A percentile compares a stretch with the other conserved stretches of the same genome.
phyloP scores from a whole-genome alignment of 2,888 invertebrate species.

The Drosophila ezoana region DNA sequence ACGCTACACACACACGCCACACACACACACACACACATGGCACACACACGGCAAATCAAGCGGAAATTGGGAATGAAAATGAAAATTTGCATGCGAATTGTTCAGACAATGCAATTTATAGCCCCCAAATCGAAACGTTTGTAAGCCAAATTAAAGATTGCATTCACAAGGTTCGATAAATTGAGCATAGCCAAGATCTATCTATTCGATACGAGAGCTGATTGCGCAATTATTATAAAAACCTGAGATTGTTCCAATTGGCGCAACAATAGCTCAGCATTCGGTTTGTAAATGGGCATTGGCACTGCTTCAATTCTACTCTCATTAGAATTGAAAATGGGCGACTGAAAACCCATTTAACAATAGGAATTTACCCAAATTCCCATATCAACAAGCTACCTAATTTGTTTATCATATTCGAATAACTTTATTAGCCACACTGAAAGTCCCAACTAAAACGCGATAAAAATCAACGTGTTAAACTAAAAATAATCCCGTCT shows the following conservation, averaged over 20 bases:
- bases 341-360: neutral
- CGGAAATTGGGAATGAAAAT: constrained; percentile 35
- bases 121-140: constrained; percentile 16
- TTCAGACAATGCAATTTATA: constrained; percentile 50
- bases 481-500: neutral
- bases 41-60: constrained; percentile 26
- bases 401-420: constrained; percentile 7
- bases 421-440: neutral
- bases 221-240: constrained; percentile 19
- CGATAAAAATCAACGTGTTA: neutral
- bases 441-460: neutral
- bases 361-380: constrained; percentile 3
- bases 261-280: neutral
- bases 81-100: constrained; percentile 46
- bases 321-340: neutral
- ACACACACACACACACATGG: neutral
- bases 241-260: constrained; percentile 22
- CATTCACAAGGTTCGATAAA: constrained; percentile 34
- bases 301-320: neutral
- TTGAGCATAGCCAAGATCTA: constrained; percentile 8
- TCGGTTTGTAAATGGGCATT: neutral
- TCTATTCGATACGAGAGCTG: constrained; percentile 5
- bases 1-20: neutral
- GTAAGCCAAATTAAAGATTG: constrained; percentile 45
- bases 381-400: neutral